Evolutionary conservation across 2,888 invertebrate genomes (phyloP).

Genomic region (Chrysolina oricalcia): DNA sequence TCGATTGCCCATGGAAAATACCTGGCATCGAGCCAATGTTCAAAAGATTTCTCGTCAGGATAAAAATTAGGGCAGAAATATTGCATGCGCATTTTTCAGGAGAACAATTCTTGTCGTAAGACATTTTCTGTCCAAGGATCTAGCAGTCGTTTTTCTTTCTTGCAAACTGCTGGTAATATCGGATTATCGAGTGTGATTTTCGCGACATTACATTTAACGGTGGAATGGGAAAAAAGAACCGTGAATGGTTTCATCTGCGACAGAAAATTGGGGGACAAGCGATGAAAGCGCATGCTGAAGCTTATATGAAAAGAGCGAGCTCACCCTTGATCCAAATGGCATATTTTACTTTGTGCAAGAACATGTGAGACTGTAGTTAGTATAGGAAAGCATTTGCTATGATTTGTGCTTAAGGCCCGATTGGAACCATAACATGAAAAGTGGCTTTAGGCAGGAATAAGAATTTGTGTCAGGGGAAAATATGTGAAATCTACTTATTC

Average conservation of each 20-base stretch:
- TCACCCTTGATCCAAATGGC: no score
- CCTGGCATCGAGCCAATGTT: conserved; percentile 6
- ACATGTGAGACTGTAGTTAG: no score
- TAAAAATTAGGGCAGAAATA: background rate
- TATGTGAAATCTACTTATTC: no score
- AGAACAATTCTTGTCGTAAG: background rate
- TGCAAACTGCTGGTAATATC: background rate
- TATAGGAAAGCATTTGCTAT: no score
- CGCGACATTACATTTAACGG: background rate
- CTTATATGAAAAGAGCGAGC: no score
- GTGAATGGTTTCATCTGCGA: background rate
- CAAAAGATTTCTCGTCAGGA: background rate
- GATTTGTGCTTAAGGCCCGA: no score
- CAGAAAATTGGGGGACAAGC: background rate
- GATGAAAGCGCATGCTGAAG: no score
- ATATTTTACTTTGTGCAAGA: no score
- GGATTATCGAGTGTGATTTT: background rate
- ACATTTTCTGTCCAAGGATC: background rate
- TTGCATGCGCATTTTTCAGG: conserved; percentile 6
- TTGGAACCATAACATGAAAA: no score
- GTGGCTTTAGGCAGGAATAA: no score
- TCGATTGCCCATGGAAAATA: background rate
- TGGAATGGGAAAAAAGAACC: background rate
- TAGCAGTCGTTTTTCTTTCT: background rate
- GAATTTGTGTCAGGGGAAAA: no score